These are phyloP conservation scores for Cisticola juncidis DNA, from an alignment of 2,113 vertebrate species.

Conservation along the genomic window DNA sequence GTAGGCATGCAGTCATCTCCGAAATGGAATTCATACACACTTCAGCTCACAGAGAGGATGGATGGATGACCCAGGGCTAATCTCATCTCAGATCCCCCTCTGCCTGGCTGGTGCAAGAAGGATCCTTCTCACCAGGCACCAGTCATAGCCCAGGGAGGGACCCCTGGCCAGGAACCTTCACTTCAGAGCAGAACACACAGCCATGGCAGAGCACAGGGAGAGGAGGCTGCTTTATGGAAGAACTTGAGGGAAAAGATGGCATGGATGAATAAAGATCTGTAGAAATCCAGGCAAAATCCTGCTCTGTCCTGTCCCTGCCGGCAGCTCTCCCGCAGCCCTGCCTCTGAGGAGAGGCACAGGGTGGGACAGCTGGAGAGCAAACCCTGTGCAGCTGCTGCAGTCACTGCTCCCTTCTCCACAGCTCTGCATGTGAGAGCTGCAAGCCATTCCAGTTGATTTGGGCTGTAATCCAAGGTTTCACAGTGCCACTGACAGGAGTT, in stretches of 20 bases:
- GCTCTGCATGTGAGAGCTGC: neutral
- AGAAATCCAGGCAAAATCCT: neutral
- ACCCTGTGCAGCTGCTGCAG: neutral
- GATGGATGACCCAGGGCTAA: neutral
- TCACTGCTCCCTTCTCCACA: neutral
- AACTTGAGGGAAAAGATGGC: neutral
- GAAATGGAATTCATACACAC: neutral
- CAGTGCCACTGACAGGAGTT: neutral
- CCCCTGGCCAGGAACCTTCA: neutral
- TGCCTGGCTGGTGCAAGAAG: neutral
- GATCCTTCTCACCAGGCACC: accelerated
- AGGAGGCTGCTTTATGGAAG: neutral
- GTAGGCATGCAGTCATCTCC: neutral
- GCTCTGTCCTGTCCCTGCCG: neutral
- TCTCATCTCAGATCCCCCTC: neutral
- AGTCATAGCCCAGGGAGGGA: neutral
- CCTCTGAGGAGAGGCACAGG: neutral
- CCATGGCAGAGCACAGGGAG: neutral
- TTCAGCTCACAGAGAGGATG: neutral
- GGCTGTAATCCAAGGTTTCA: neutral
- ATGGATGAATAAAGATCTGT: neutral
- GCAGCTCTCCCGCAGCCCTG: neutral
- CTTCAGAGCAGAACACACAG: neutral
- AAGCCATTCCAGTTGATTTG: neutral
- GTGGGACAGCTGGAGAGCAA: neutral